Conservation (phyloP, 2,113 vertebrate genomes). For the Ariopsis seemanni region DNA sequence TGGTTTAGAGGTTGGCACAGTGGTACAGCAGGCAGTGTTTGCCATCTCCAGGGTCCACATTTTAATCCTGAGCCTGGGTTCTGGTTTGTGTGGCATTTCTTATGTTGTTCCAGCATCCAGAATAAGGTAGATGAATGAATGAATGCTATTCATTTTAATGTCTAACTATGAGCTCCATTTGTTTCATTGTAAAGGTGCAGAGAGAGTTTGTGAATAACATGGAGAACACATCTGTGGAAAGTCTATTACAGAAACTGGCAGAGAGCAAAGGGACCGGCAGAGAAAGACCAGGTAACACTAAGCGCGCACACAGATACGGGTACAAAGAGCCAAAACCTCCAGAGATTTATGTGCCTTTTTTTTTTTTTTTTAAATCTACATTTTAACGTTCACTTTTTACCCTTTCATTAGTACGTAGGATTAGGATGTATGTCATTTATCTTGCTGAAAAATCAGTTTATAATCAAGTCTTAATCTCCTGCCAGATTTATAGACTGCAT, state of each 20-base stretch:
- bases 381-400: neutral
- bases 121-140: neutral
- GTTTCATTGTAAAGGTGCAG: conserved; percentile 78
- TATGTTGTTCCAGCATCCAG: neutral
- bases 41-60: neutral
- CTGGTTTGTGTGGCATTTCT: neutral
- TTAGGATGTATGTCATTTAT: no score
- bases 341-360: neutral
- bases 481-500: no score
- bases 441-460: no score
- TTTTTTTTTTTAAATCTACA: neutral
- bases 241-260: conserved; percentile 89
- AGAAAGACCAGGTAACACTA: conserved; percentile 88
- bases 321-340: neutral
- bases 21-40: neutral
- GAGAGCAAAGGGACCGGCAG: conserved; percentile 96
- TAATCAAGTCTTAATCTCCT: no score
- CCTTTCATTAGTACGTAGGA: no score
- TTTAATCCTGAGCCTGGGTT: neutral
- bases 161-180: neutral
- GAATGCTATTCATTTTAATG: neutral
- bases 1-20: neutral
- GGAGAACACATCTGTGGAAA: conserved; percentile 90
- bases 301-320: neutral
- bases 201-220: conserved; percentile 95